Percentiles rank a stretch among this genome's conserved stretches.
These are phyloP conservation scores for Platalea minor DNA, from an alignment of 2,797 vertebrate genomes.

Conservation along the genomic window DNA sequence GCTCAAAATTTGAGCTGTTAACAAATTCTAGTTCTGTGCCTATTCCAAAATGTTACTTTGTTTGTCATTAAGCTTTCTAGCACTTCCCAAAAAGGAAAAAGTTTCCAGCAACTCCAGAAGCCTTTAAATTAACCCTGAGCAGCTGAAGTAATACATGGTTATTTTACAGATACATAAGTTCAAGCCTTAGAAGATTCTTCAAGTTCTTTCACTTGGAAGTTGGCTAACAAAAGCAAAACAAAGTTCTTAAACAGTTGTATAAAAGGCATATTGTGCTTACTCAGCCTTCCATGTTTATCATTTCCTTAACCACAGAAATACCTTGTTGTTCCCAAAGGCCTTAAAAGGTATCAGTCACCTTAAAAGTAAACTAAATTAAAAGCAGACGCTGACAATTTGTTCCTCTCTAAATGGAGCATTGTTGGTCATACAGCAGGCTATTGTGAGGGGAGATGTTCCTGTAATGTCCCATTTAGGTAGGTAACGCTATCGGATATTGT, in stretches of 20 bases:
- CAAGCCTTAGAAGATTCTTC: not conserved
- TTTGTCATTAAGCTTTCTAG: not conserved
- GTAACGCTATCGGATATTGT: not conserved
- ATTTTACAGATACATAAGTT: fast-evolving
- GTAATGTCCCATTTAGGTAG: not conserved
- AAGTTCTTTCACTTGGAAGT: not conserved
- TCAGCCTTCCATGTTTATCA: not conserved
- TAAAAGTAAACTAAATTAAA: not conserved
- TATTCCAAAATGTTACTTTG: fast-evolving
- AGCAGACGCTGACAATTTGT: not conserved
- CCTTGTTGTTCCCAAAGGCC: not conserved
- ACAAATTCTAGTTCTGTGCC: not conserved
- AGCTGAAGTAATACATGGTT: fast-evolving
- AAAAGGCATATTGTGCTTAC: fast-evolving
- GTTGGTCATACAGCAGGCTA: not conserved
- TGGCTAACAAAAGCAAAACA: no score
- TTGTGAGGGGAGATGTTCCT: not conserved
- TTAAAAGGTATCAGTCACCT: not conserved
- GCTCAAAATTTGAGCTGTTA: not conserved
- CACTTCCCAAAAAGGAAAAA: not conserved
- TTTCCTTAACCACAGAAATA: not conserved
- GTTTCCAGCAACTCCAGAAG: not conserved
- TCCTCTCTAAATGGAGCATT: not conserved
- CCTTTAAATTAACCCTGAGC: not conserved
- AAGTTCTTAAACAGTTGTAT: fast-evolving